Conservation (phyloP, 2,797 vertebrate genomes). For the Streptopelia turtur region DNA sequence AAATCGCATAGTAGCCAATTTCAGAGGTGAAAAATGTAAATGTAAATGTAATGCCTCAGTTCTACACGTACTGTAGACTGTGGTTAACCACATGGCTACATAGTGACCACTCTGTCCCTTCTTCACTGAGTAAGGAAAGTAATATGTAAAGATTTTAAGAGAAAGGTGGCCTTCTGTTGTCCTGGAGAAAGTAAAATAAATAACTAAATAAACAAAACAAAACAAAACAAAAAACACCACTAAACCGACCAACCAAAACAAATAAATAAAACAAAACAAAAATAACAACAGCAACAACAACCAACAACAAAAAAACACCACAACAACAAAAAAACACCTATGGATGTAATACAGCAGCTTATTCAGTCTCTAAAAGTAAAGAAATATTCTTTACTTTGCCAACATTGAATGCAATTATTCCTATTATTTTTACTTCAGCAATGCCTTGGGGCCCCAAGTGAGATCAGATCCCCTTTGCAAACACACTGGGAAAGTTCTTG, state of each 20-base stretch:
- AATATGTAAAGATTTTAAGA: not conserved
- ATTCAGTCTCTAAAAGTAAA: conserved; percentile 2
- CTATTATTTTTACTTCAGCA: conserved; percentile 42
- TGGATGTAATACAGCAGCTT: not conserved
- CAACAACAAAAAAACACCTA: not conserved
- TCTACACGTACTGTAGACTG: not conserved
- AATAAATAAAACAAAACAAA: no score
- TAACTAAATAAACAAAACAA: no score
- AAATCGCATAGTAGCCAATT: not conserved
- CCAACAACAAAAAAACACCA: no score
- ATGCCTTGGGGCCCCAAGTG: not conserved
- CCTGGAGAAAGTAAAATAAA: not conserved
- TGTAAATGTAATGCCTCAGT: not conserved
- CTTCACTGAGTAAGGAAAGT: not conserved
- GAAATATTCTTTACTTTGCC: not conserved
- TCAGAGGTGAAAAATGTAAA: not conserved
- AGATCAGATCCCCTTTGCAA: conserved; percentile 37
- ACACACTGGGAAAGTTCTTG: conserved; percentile 20
- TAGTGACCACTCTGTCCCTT: not conserved
- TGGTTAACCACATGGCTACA: not conserved
- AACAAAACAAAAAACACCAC: no score
- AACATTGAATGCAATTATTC: conserved; percentile 28
- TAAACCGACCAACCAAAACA: no score
- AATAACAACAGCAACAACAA: no score
- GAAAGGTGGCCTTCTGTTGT: not conserved